A percentile compares a stretch with the other conserved stretches of the same genome.
phyloP scores from a whole-genome alignment of 2,113 vertebrate genomes.

The Sinocyclocheilus anophthalmus region DNA sequence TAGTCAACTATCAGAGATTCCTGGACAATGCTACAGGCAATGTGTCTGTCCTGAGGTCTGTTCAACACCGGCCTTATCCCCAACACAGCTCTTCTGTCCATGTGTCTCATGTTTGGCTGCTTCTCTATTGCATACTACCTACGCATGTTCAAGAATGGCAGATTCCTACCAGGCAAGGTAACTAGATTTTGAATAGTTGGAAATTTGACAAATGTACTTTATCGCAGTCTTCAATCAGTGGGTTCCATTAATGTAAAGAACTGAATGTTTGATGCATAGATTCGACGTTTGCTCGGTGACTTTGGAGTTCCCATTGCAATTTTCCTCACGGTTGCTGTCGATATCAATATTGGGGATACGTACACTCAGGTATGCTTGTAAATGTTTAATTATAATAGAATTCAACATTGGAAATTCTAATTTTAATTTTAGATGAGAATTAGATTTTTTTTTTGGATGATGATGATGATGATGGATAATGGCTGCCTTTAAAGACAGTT shows the following conservation, averaged over 20 bases:
- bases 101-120: slow-evolving; percentile 92
- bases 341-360: slow-evolving; percentile 81
- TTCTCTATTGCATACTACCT: slow-evolving; percentile 90
- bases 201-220: not conserved
- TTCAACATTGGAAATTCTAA: not conserved
- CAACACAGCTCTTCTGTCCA: slow-evolving; percentile 93
- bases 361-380: slow-evolving; percentile 85
- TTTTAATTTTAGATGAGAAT: not conserved
- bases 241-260: not conserved
- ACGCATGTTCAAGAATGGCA: slow-evolving; percentile 93
- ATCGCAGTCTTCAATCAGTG: too few relatives aligned
- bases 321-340: slow-evolving; percentile 86
- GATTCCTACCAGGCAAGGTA: slow-evolving; percentile 89
- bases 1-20: slow-evolving; percentile 48
- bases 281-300: slow-evolving; percentile 91
- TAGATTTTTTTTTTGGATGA: too few relatives aligned
- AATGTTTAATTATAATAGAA: not conserved
- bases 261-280: slow-evolving; percentile 66
- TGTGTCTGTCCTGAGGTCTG: not conserved
- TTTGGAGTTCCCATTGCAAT: slow-evolving; percentile 96
- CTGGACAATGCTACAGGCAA: slow-evolving; percentile 68
- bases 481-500: not conserved
- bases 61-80: slow-evolving; percentile 72
- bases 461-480: too few relatives aligned
- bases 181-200: not conserved